phyloP scores from a whole-genome alignment of 2,113 vertebrate genomes.

The Bungarus multicinctus region DNA sequence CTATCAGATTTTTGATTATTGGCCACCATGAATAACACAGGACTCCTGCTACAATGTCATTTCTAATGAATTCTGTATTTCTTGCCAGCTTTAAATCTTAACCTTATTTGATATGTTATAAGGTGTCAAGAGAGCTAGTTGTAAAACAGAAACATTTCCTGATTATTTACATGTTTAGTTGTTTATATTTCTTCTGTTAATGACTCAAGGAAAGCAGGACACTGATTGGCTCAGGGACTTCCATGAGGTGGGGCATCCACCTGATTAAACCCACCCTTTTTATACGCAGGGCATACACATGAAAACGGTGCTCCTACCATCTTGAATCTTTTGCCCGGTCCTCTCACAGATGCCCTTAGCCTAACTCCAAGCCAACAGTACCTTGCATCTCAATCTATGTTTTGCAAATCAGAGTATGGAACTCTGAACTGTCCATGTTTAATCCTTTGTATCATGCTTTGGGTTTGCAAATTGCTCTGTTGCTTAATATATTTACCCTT shows the following conservation, averaged over 20 bases:
- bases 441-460: neutral
- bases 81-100: neutral
- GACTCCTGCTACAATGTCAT: neutral
- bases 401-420: neutral
- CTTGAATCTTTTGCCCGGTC: neutral
- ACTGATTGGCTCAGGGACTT: neutral
- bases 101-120: neutral
- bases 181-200: neutral
- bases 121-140: neutral
- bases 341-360: neutral
- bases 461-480: neutral
- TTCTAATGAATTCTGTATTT: neutral
- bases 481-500: neutral
- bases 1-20: neutral
- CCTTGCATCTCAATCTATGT: neutral
- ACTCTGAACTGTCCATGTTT: neutral
- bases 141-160: neutral
- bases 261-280: neutral
- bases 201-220: neutral
- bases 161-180: neutral
- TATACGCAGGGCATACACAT: neutral
- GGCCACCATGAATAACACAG: neutral
- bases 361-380: neutral
- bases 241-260: neutral
- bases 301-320: neutral